These are phyloP conservation scores for Sebastes nivosus DNA, from an alignment of 2,797 vertebrate genomes.

Conservation along the genomic window DNA sequence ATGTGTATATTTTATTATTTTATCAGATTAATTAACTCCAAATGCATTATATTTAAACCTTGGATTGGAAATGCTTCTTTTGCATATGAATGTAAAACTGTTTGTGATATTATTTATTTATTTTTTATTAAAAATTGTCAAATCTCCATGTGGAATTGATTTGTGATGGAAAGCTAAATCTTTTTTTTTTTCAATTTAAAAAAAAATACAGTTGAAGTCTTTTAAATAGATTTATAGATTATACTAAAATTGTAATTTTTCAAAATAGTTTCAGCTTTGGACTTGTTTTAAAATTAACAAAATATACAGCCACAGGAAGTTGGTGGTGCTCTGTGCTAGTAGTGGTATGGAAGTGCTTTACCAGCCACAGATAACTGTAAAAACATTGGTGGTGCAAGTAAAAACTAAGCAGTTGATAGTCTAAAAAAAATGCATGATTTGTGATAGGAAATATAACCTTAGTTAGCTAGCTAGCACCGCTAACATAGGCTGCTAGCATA, in stretches of 20 bases:
- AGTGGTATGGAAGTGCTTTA: background rate
- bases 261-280: background rate
- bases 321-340: background rate
- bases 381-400: background rate
- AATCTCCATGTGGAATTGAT: background rate
- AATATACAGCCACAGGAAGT: background rate
- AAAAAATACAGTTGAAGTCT: background rate
- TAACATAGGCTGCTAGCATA: background rate
- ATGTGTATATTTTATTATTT: background rate
- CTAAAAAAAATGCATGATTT: background rate
- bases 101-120: background rate
- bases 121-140: background rate
- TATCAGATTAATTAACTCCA: background rate
- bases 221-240: background rate
- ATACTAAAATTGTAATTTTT: background rate
- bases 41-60: background rate
- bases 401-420: background rate
- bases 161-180: background rate
- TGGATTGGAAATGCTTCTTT: background rate
- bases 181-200: background rate
- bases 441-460: background rate
- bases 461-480: background rate
- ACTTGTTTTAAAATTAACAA: background rate
- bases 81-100: background rate
- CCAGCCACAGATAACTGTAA: background rate